A percentile compares a stretch with the other conserved stretches of the same genome.
These are phyloP conservation scores for Pempheris klunzingeri DNA, from an alignment of 2,797 vertebrate genomes.

Conservation along the genomic window DNA sequence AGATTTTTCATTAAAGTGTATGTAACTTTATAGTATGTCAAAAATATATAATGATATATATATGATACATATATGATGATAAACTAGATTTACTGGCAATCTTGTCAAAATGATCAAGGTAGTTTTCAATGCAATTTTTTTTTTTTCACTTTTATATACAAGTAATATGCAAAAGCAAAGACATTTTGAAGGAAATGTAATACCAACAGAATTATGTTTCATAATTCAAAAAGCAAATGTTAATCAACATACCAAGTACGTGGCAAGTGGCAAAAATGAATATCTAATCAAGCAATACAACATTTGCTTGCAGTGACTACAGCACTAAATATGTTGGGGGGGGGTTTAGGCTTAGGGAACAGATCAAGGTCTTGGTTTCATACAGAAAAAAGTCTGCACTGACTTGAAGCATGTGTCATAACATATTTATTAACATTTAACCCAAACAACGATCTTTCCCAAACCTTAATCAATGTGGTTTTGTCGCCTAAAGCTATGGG, in stretches of 20 bases:
- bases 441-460: background rate
- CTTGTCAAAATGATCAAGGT: no score
- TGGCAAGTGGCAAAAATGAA: background rate
- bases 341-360: background rate
- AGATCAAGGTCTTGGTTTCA: background rate
- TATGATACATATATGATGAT: no score
- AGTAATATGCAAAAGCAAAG: background rate
- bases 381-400: background rate
- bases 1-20: background rate
- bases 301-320: background rate
- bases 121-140: no score
- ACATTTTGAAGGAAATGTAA: background rate
- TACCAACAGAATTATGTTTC: background rate
- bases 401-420: background rate
- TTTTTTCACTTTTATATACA: no score
- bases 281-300: background rate
- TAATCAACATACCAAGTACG: background rate
- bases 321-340: background rate
- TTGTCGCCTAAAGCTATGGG: background rate
- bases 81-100: constrained; percentile 1
- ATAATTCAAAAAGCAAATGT: no score
- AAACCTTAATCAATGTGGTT: background rate
- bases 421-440: background rate
- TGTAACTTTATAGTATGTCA: no score
- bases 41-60: background rate